Evolutionary conservation across 2,888 invertebrate genomes (phyloP).

Genomic region (Andrena camellia): DNA sequence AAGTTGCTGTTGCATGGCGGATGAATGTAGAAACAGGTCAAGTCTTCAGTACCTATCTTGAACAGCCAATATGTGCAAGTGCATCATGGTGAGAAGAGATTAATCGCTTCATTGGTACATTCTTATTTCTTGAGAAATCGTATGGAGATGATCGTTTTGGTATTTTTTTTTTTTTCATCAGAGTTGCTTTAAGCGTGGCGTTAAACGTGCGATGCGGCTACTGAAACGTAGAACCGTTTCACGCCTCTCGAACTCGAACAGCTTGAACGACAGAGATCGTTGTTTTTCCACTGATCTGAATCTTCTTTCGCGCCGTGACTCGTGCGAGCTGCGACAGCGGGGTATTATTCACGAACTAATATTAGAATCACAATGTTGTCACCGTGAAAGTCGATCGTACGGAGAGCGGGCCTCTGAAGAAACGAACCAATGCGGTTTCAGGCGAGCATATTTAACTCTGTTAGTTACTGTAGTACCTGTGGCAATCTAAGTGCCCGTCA

Average conservation of each 20-base stretch:
- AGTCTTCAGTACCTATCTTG: no score
- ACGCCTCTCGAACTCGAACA: background rate
- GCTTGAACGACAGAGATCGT: constrained; percentile 34
- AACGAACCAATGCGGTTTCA: constrained; percentile 42
- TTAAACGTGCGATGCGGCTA: no score
- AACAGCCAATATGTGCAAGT: no score
- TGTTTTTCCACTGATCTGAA: constrained; percentile 14
- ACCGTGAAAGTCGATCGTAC: constrained; percentile 57
- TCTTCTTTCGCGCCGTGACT: constrained; percentile 37
- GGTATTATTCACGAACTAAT: constrained; percentile 74
- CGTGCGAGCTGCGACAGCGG: constrained; percentile 55
- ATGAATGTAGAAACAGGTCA: no score
- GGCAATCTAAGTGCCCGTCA: background rate
- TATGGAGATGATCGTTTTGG: no score
- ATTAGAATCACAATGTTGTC: constrained; percentile 71
- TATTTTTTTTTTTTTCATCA: no score
- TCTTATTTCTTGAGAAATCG: no score
- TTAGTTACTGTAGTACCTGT: background rate
- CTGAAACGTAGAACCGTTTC: background rate
- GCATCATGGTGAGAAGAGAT: no score
- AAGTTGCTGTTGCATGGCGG: no score
- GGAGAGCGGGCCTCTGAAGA: constrained; percentile 43
- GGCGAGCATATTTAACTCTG: constrained; percentile 9
- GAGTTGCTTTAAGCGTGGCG: no score
- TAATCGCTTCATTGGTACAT: no score